These are phyloP conservation scores for Phyllostomus discolor DNA, from an alignment of 2,113 vertebrate genomes.

Conservation along the genomic window DNA sequence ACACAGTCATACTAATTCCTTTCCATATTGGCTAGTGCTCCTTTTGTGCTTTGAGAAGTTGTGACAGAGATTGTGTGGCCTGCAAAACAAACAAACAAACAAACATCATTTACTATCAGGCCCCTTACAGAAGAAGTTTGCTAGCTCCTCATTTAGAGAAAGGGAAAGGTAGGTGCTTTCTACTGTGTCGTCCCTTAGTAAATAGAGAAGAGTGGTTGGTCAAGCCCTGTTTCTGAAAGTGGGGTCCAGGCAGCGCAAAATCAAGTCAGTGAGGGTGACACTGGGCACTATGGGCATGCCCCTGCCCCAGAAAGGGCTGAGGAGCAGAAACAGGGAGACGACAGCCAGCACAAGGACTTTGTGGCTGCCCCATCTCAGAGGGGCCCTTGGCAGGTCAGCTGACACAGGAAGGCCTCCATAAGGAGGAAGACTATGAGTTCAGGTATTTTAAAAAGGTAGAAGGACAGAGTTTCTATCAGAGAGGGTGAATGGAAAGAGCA, in stretches of 20 bases:
- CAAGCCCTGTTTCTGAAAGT: neutral
- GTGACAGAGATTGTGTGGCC: neutral
- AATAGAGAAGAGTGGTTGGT: neutral
- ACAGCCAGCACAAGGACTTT: accelerated
- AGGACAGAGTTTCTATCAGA: neutral
- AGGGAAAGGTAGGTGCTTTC: neutral
- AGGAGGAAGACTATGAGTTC: neutral
- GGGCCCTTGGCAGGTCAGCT: neutral
- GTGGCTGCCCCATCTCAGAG: neutral
- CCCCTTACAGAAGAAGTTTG: neutral
- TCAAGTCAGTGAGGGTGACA: neutral
- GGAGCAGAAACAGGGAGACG: neutral
- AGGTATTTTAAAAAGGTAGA: neutral
- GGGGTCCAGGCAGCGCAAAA: neutral
- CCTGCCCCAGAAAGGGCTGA: neutral
- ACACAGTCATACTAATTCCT: neutral
- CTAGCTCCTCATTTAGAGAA: neutral
- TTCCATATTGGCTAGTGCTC: neutral
- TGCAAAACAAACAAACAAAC: neutral
- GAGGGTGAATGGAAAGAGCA: neutral
- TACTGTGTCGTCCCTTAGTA: neutral
- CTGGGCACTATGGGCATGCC: neutral
- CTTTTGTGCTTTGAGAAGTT: neutral
- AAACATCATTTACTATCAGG: neutral
- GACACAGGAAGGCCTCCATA: neutral